These are phyloP conservation scores for Rhadinocentrus ornatus DNA, from an alignment of 2,797 vertebrate species.

Conservation along the genomic window DNA sequence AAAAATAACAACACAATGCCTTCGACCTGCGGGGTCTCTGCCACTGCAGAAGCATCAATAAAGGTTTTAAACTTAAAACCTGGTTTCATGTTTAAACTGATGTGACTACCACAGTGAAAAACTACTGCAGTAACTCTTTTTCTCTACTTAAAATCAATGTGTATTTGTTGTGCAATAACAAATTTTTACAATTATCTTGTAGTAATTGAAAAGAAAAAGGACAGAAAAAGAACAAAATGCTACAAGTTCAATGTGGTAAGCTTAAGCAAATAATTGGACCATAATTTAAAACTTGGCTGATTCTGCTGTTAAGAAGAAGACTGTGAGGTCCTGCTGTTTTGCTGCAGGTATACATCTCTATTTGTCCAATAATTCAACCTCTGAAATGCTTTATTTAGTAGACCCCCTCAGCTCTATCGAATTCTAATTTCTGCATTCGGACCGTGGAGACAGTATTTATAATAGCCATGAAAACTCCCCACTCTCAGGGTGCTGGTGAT, in stretches of 20 bases:
- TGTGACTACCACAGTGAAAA: background rate
- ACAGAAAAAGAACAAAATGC: slow-evolving; percentile 4
- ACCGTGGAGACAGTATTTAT: slow-evolving; percentile 53
- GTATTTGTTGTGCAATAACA: slow-evolving; percentile 22
- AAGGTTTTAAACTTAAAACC: background rate
- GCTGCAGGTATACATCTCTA: slow-evolving; percentile 77
- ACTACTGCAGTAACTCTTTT: background rate
- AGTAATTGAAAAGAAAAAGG: slow-evolving; percentile 2
- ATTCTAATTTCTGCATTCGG: slow-evolving; percentile 63
- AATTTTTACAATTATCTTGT: slow-evolving; percentile 44
- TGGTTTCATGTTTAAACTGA: slow-evolving; percentile 8
- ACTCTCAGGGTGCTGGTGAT: slow-evolving; percentile 27
- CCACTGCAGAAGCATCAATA: background rate
- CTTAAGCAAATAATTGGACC: slow-evolving; percentile 54
- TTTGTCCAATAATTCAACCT: slow-evolving; percentile 78
- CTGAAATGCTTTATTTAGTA: slow-evolving; percentile 75
- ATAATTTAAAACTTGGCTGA: slow-evolving; percentile 69
- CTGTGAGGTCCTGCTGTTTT: slow-evolving; percentile 53
- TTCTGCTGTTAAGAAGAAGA: slow-evolving; percentile 54
- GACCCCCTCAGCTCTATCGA: slow-evolving; percentile 55
- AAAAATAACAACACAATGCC: background rate
- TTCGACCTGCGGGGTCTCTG: background rate
- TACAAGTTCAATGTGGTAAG: slow-evolving; percentile 15
- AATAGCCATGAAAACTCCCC: slow-evolving; percentile 36
- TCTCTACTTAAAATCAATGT: slow-evolving; percentile 7